A percentile compares a stretch with the other conserved stretches of the same genome.
Conservation (phyloP, 2,113 vertebrate species). For the Rhinolophus ferrumequinum region DNA sequence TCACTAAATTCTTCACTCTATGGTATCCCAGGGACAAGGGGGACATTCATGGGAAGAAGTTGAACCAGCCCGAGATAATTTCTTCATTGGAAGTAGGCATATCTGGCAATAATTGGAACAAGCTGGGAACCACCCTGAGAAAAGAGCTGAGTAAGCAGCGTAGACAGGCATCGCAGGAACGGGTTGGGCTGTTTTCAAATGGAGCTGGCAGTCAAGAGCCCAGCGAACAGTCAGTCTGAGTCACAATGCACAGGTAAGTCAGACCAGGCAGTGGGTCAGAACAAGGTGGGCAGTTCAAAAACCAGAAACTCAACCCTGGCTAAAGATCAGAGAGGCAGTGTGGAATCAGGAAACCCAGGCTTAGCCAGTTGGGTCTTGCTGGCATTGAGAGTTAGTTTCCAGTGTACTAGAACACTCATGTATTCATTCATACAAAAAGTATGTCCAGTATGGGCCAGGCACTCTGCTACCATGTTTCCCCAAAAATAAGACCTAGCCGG, state of each 20-base stretch:
- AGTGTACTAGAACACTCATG: neutral
- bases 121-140: neutral
- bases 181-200: neutral
- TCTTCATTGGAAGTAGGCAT: neutral
- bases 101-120: neutral
- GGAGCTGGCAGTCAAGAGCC: neutral
- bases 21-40: no score
- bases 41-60: neutral
- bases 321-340: neutral
- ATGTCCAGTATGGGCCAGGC: neutral
- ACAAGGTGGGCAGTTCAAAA: neutral
- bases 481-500: no score
- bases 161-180: fast-evolving
- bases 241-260: neutral
- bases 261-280: neutral
- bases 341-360: neutral
- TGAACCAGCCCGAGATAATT: neutral
- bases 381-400: neutral
- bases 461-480: neutral
- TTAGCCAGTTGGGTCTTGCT: neutral
- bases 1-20: neutral
- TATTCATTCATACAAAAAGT: neutral
- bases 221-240: neutral
- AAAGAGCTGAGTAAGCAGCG: neutral
- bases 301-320: neutral